Evolutionary conservation across 1,140 invertebrate genomes (phyloP).

Genomic region (Pachypeltis micranthus): DNA sequence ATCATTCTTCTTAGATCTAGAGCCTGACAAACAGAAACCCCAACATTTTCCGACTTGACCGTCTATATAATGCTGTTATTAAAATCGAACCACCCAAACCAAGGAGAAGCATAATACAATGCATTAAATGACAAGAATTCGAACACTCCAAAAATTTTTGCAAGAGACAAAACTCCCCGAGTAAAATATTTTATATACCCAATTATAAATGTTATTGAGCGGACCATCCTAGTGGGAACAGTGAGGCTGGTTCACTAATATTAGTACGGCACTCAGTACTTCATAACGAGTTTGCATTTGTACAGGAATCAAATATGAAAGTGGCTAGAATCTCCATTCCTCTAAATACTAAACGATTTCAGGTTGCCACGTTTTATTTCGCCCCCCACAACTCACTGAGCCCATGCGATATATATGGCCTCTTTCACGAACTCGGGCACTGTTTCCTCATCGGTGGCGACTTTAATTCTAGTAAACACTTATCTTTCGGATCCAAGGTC

Average conservation of each 20-base stretch:
- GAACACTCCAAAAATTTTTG: background rate
- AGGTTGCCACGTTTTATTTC: background rate
- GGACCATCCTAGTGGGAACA: background rate
- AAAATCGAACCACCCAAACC: background rate
- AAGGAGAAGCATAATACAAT: background rate
- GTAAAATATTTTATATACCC: background rate
- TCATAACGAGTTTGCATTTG: background rate
- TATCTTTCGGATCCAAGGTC: background rate
- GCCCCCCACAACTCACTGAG: background rate
- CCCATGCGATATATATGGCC: background rate
- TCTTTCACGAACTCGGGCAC: background rate
- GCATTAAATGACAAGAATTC: background rate
- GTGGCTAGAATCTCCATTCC: background rate
- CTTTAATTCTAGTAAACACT: background rate
- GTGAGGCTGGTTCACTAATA: background rate
- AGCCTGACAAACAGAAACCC: background rate
- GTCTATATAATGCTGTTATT: background rate
- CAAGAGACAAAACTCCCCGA: background rate
- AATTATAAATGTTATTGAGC: background rate
- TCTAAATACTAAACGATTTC: background rate
- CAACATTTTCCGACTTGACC: background rate
- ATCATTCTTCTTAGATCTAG: background rate
- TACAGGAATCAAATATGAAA: background rate
- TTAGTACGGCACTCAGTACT: background rate
- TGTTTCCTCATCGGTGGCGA: background rate